Percentiles rank a stretch among this genome's conserved stretches.
phyloP scores from a whole-genome alignment of 2,113 vertebrate species.

The Leucoraja erinaceus region DNA sequence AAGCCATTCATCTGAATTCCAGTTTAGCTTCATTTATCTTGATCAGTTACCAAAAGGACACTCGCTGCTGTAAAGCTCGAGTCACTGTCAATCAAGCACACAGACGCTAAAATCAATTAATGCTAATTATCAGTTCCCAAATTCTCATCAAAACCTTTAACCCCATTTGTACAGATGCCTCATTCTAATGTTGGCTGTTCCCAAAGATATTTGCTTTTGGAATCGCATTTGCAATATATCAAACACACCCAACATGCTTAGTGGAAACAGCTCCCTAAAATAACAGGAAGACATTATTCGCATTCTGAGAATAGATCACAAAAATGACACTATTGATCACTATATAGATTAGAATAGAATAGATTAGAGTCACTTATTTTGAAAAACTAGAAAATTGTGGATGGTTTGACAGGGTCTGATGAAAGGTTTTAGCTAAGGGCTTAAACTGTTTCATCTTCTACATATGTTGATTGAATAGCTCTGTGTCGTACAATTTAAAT shows the following conservation, averaged over 20 bases:
- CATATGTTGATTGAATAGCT: not conserved
- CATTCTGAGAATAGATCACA: not conserved
- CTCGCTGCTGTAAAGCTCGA: not conserved
- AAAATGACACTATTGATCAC: not conserved
- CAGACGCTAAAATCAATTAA: not conserved
- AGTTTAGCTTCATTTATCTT: not conserved
- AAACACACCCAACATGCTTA: not conserved
- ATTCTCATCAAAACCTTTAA: not conserved
- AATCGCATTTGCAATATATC: not conserved
- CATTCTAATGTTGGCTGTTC: not conserved
- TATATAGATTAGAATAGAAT: no score
- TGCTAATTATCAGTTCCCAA: not conserved
- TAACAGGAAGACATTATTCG: not conserved
- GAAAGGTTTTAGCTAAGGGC: not conserved
- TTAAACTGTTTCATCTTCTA: not conserved
- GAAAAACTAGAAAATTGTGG: no score
- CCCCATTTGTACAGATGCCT: not conserved
- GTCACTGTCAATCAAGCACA: not conserved
- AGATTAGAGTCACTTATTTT: no score
- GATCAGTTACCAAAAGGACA: not conserved
- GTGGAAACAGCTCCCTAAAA: not conserved
- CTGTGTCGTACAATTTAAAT: not conserved
- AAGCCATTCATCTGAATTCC: not conserved
- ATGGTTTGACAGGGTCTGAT: not conserved
- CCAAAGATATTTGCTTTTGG: not conserved